Base-by-base conservation (phyloP, 2,888 invertebrate genomes). In the Octonoba sinensis region DNA sequence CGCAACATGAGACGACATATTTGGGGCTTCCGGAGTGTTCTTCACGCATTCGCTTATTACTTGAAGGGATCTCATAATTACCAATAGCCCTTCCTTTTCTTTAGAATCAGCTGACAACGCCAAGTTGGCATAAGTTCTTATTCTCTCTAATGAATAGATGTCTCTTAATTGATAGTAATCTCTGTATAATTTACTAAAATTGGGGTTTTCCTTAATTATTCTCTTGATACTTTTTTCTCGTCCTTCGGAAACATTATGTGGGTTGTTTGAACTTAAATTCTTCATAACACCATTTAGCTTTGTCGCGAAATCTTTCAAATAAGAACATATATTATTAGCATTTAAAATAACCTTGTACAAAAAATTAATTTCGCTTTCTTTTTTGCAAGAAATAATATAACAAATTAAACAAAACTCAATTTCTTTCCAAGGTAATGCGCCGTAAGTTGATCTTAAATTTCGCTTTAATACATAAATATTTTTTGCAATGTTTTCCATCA, bases 381-480 rank as follows among this genome's bases (percentile, higher is more conserved):
- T 24, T 47, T 13, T n/a, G 15, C 22, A 16, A 12, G 22, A 64
- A 1, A 22, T 6, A 13, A 65, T 20, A n/a, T 64, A 78, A 22
- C 46, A 15, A 6, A 54, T 15, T 49, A 72, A n/a, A n/a, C 57
- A 72, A 47, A 72, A 78, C 46, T 78, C 78, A 0, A 78, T 78
- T 24, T 78, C 78, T 47, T 78, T 72, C 78, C 78, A 78, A 1
- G 78, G 78, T 15, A 78, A 3, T 62, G 13, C 57, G 13, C 44
- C 54, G 15, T 78, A 78, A 3, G 78, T 78, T 15, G 18, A 27
- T 54, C 20, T 65, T 24, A 78, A 24, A 13, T 54, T 20, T 47
- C 47, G 47, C 27, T 78, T 78, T 16, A 73, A 24, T 2, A 57
- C 36, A 18, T 60, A 18, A 13, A 78, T 64, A 44, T 59, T 72